Conservation (phyloP, 2,797 vertebrate genomes). For the Cossypha polioptera region DNA sequence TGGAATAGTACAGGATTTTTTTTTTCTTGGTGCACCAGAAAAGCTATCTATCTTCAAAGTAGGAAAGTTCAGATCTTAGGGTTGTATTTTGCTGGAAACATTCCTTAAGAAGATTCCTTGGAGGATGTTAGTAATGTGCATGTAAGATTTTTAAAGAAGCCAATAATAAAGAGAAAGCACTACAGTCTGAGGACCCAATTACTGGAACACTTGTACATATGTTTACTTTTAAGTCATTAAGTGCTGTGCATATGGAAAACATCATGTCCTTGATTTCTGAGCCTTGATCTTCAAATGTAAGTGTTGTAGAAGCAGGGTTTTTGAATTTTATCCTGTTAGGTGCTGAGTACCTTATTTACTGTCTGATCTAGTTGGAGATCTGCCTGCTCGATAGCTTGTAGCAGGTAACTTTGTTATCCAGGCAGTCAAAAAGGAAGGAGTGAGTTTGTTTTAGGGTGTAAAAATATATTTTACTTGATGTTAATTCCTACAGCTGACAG, state of each 20-base stretch:
- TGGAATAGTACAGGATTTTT: not conserved
- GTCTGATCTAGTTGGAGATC: not conserved
- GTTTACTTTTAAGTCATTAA: conserved; percentile 57
- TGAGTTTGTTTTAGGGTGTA: conserved; percentile 1
- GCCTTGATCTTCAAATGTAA: conserved; percentile 46
- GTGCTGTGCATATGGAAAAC: conserved; percentile 34
- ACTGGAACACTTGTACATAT: conserved; percentile 33
- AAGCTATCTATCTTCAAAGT: not conserved
- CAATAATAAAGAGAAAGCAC: conserved; percentile 20
- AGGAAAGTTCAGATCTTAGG: not conserved
- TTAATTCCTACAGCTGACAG: not conserved
- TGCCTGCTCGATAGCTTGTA: not conserved
- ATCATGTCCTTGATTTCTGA: conserved; percentile 32
- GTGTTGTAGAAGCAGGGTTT: conserved; percentile 12
- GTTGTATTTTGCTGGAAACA: not conserved
- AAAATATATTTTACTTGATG: conserved; percentile 10
- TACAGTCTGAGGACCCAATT: conserved; percentile 36
- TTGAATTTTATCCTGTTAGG: conserved; percentile 2
- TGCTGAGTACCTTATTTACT: not conserved
- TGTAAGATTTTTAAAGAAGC: conserved; percentile 8
- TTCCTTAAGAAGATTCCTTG: not conserved
- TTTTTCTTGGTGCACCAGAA: not conserved
- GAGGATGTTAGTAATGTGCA: not conserved
- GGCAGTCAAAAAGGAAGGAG: not conserved
- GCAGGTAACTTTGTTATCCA: not conserved